Base-by-base conservation (phyloP, 2,113 vertebrate genomes). In the Sakesphorus luctuosus region DNA sequence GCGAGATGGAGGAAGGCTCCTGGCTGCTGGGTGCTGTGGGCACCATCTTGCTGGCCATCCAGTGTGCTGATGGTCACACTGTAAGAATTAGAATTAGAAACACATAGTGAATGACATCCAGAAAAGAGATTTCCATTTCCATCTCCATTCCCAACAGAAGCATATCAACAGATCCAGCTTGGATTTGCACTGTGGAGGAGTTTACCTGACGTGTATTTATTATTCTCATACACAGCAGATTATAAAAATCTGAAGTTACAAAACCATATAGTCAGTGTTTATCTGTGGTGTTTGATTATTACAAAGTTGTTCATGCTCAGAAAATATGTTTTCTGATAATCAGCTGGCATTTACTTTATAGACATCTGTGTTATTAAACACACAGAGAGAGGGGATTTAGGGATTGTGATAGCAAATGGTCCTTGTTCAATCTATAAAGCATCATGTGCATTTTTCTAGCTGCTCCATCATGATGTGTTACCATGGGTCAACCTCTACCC, bases 311-410 rank as follows among this genome's bases (percentile, higher is more conserved):
- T 87, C 89, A 28, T 76, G 56, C 68, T 94, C 78, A 55, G 93
- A 62, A 96, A 96, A 95, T 91, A 93, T 25, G 65, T 96, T 97
- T 96, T 92, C 92, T 94, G 82, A 94, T 97, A 97, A 97, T 97
- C 96, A 97, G 94, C 58, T 97, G 93, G 89, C 90, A 95, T 97
- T 97, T 97, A 83, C 93, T 96, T 96, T 94, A 86, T 76, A 96
- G 95, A 93, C 94, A 91, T 95, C 93, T 91, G 88, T 94, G 85
- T 93, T 97, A 96, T 88, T 96, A 96, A 97, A 96, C 77, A 90
- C 62, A 90, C 3, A 77, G 87, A 75, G 94, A 89, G 71, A 38
- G 36, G 46, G 71, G 90, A 97, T 97, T 96, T 96, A 91, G 74
- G 82, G 95, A 94, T 88, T 93, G 94, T 44, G 58, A 63, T 24